Conservation (phyloP, 1,140 invertebrate genomes). For the Galleria mellonella region DNA sequence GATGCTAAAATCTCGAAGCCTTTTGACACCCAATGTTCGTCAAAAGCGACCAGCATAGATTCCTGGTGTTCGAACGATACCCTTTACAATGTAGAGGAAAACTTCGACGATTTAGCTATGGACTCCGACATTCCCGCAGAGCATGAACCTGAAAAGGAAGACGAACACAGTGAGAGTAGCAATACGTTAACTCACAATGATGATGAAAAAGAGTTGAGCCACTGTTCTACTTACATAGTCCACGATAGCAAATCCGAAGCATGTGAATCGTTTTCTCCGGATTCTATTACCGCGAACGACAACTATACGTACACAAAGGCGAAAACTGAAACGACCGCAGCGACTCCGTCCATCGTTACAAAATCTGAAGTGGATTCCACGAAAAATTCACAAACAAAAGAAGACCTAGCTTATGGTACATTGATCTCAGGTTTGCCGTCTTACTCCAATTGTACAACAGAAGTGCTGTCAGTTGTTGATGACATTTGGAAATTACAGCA, state of each 20-base stretch:
- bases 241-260: slow-evolving; percentile 60
- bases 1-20: slow-evolving; percentile 63
- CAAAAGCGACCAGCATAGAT: slow-evolving; percentile 76
- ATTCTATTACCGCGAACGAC: slow-evolving; percentile 58
- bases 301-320: slow-evolving; percentile 58
- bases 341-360: slow-evolving; percentile 35
- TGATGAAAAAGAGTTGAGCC: slow-evolving; percentile 53
- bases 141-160: slow-evolving; percentile 29
- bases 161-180: slow-evolving; percentile 55
- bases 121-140: slow-evolving; percentile 48
- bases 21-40: slow-evolving; percentile 64
- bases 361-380: slow-evolving; percentile 53
- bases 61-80: slow-evolving; percentile 79
- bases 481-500: slow-evolving; percentile 49
- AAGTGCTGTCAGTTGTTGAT: slow-evolving; percentile 37
- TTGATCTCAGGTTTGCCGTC: slow-evolving; percentile 52
- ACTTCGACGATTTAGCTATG: slow-evolving; percentile 66
- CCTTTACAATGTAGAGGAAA: slow-evolving; percentile 76
- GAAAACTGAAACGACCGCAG: slow-evolving; percentile 33
- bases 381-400: slow-evolving; percentile 50
- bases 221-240: slow-evolving; percentile 60
- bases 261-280: slow-evolving; percentile 55
- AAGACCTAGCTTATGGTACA: slow-evolving; percentile 57
- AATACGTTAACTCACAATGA: slow-evolving; percentile 57
- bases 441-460: slow-evolving; percentile 59